phyloP scores from a whole-genome alignment of 2,113 vertebrate species.

The Serilophus lunatus region DNA sequence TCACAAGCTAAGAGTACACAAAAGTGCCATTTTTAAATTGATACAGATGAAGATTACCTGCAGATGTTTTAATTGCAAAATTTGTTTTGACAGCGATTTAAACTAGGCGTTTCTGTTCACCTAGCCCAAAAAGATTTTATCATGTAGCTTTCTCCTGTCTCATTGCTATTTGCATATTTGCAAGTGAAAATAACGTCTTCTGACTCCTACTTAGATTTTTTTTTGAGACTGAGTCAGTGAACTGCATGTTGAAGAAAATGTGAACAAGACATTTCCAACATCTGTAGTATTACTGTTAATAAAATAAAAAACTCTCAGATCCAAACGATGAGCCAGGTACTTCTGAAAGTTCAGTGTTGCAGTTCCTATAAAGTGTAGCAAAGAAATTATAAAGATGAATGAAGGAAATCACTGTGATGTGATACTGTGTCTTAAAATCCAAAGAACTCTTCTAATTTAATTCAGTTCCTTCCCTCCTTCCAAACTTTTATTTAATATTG shows the following conservation, averaged over 20 bases:
- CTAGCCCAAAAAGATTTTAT: background rate
- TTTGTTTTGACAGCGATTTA: background rate
- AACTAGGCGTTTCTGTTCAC: background rate
- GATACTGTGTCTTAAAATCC: background rate
- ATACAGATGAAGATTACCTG: background rate
- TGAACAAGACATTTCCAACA: conserved; percentile 4
- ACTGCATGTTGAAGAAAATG: conserved; percentile 7
- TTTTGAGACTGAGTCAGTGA: conserved; percentile 15
- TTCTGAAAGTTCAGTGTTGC: background rate
- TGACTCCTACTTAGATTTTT: conserved; percentile 27
- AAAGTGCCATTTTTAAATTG: background rate
- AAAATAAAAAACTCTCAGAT: background rate
- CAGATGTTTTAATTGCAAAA: conserved; percentile 13
- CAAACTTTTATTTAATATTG: background rate
- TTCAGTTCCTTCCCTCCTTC: background rate
- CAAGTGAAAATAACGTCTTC: conserved; percentile 34
- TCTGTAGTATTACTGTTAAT: background rate
- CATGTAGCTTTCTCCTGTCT: background rate
- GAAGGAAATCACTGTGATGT: background rate
- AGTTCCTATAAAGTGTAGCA: background rate
- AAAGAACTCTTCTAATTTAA: background rate
- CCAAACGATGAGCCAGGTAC: background rate
- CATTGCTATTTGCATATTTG: conserved; percentile 15
- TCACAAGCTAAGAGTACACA: background rate
- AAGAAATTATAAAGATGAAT: background rate